These are phyloP conservation scores for Gallinago stenura DNA, from an alignment of 2,797 vertebrate genomes.

Conservation along the genomic window DNA sequence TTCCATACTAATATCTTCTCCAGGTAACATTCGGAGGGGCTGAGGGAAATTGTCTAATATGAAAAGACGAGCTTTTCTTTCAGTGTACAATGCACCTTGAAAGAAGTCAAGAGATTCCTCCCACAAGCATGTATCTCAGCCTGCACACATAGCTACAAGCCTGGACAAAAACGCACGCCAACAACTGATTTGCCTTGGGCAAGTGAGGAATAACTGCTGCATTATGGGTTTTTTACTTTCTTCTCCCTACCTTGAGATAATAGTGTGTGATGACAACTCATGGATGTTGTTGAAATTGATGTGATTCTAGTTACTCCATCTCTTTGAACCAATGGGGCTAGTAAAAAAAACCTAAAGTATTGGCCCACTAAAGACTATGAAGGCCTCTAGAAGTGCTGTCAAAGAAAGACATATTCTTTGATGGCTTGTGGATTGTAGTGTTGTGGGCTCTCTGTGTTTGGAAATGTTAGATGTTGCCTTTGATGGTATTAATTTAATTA, in stretches of 20 bases:
- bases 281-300: background rate
- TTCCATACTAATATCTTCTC: background rate
- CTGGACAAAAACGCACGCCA: background rate
- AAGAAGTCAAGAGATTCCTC: background rate
- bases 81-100: background rate
- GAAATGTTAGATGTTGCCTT: background rate
- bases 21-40: background rate
- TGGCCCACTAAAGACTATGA: background rate
- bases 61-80: background rate
- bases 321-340: background rate
- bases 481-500: background rate
- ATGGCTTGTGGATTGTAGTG: background rate
- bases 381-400: background rate
- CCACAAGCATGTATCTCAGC: background rate
- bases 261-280: background rate
- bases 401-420: background rate
- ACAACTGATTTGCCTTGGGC: background rate
- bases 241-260: background rate
- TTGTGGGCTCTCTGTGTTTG: background rate
- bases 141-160: background rate
- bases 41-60: background rate
- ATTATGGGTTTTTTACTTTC: background rate
- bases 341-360: background rate
- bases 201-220: background rate
- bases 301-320: background rate